phyloP scores from a whole-genome alignment of 2,797 vertebrate species.

The Cirrhinus mrigala region DNA sequence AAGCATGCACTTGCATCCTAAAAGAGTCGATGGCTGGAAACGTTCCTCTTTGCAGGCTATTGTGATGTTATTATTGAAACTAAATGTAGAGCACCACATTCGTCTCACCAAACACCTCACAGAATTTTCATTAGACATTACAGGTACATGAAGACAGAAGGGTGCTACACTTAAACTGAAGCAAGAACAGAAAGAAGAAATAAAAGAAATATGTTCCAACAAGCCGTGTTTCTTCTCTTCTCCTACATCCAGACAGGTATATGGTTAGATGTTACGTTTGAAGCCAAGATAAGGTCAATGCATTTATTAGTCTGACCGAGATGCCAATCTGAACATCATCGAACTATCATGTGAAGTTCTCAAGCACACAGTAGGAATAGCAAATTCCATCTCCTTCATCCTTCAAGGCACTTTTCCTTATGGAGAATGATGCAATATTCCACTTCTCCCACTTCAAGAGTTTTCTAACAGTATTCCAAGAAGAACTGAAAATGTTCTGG shows the following conservation, averaged over 20 bases:
- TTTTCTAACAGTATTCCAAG: conserved; percentile 37
- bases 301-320: conserved; percentile 4
- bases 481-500: conserved; percentile 27
- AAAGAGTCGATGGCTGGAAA: conserved; percentile 35
- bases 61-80: conserved; percentile 35
- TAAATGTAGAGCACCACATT: conserved; percentile 17
- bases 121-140: neutral
- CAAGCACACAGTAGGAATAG: conserved; percentile 13
- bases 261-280: neutral
- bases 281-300: conserved; percentile 14
- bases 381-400: conserved; percentile 28
- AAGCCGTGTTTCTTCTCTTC: neutral
- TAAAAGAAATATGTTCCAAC: neutral
- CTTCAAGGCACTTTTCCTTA: conserved; percentile 33
- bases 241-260: neutral
- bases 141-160: neutral
- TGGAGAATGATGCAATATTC: conserved; percentile 44
- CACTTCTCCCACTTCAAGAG: conserved; percentile 15
- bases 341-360: conserved; percentile 14
- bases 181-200: neutral
- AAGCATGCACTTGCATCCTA: conserved; percentile 45
- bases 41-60: conserved; percentile 20
- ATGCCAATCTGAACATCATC: conserved; percentile 4
- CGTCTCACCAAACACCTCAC: neutral
- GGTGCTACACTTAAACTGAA: neutral